phyloP scores from a whole-genome alignment of 2,888 invertebrate genomes.

The Selenia dentaria region DNA sequence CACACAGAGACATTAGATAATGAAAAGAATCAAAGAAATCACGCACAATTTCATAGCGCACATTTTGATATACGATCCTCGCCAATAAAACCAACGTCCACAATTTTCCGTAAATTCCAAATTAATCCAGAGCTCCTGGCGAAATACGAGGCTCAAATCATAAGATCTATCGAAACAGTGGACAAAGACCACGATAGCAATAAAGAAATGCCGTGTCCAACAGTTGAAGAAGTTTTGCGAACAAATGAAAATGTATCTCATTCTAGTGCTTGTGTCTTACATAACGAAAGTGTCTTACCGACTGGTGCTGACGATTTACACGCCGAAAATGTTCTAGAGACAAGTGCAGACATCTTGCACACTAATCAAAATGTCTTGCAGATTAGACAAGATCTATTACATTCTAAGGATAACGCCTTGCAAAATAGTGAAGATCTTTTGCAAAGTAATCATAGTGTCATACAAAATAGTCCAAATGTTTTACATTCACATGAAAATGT shows the following conservation, averaged over 20 bases:
- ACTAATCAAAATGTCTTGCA: neutral
- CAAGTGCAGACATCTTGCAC: neutral
- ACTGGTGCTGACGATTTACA: neutral
- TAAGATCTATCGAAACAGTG: conserved; percentile 57
- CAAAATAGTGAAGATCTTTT: conserved; percentile 3
- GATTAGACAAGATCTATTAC: neutral
- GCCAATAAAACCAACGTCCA: conserved; percentile 71
- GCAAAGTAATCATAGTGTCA: conserved; percentile 1
- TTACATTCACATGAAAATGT: conserved; percentile 4
- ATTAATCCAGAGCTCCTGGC: conserved; percentile 68
- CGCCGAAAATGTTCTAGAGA: neutral
- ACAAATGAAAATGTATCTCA: conserved; percentile 8
- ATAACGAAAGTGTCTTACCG: neutral
- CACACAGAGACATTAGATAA: conserved; percentile 23
- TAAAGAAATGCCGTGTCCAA: conserved; percentile 13
- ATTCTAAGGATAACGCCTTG: conserved; percentile 8
- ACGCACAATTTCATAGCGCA: conserved; percentile 68
- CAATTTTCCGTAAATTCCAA: conserved; percentile 72
- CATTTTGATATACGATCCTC: conserved; percentile 78
- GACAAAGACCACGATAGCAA: conserved; percentile 30
- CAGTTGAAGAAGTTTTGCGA: conserved; percentile 10
- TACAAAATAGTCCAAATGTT: conserved; percentile 6
- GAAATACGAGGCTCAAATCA: conserved; percentile 63
- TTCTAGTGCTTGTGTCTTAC: neutral
- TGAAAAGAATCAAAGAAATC: conserved; percentile 43